A percentile compares a stretch with the other conserved stretches of the same genome.
Conservation (phyloP, 2,888 invertebrate species). For the Hybos culiciformis region DNA sequence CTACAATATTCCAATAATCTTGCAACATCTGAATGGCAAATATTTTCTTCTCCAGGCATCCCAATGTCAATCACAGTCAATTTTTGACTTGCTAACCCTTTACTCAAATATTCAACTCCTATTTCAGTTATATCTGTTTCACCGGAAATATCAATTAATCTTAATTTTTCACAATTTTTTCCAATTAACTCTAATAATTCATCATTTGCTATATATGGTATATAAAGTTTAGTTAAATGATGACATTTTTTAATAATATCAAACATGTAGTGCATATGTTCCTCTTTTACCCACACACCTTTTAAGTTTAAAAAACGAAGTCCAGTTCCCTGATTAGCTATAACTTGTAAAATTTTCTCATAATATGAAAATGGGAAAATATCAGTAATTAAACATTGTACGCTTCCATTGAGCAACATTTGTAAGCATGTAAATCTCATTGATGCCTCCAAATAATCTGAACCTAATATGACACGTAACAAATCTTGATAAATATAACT, state of each 20-base stretch:
- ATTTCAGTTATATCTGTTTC: slow-evolving; percentile 54
- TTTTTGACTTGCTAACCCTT: slow-evolving; percentile 40
- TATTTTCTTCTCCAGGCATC: slow-evolving; percentile 53
- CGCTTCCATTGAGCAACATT: slow-evolving; percentile 49
- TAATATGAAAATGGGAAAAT: slow-evolving; percentile 60
- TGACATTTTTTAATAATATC: slow-evolving; percentile 44
- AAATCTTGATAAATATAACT: slow-evolving; percentile 56
- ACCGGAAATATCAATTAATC: slow-evolving; percentile 52
- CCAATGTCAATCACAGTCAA: slow-evolving; percentile 52
- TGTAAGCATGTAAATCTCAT: slow-evolving; percentile 52
- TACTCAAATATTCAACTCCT: slow-evolving; percentile 45
- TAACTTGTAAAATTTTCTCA: slow-evolving; percentile 50
- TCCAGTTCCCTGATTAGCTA: slow-evolving; percentile 48
- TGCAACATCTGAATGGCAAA: slow-evolving; percentile 51
- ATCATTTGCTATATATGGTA: slow-evolving; percentile 55
- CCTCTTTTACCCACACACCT: slow-evolving; percentile 60
- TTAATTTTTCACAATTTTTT: slow-evolving; percentile 41
- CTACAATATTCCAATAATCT: slow-evolving; percentile 47
- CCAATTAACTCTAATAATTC: slow-evolving; percentile 47
- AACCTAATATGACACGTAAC: slow-evolving; percentile 47
- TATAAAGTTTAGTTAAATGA: slow-evolving; percentile 46
- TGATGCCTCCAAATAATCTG: slow-evolving; percentile 52
- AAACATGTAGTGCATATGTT: slow-evolving; percentile 48
- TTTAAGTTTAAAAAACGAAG: slow-evolving; percentile 51
- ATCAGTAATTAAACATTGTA: slow-evolving; percentile 50